Evolutionary conservation across 2,797 vertebrate genomes (phyloP).

Genomic region (Streptopelia turtur): DNA sequence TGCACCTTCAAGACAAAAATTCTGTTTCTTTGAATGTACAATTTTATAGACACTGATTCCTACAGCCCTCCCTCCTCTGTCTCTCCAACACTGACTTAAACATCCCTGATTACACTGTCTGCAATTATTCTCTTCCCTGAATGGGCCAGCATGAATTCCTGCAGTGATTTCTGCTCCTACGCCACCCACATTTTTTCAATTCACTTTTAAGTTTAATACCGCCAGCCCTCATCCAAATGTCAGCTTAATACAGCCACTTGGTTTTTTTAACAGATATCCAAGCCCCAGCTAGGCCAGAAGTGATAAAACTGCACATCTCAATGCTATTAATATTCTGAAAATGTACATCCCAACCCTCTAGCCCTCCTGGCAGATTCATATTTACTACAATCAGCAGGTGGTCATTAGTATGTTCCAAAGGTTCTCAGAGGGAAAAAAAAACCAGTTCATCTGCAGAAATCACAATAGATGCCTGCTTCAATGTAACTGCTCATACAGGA

Average conservation of each 20-base stretch:
- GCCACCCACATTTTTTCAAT: background rate
- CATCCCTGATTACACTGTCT: background rate
- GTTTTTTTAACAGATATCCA: background rate
- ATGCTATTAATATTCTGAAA: background rate
- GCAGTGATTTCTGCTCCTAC: background rate
- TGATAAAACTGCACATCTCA: background rate
- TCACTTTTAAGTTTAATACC: background rate
- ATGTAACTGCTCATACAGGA: background rate
- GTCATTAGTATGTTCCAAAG: background rate
- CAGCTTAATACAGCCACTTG: background rate
- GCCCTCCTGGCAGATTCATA: background rate
- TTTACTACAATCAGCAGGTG: background rate
- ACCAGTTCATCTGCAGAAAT: background rate
- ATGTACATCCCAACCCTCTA: background rate
- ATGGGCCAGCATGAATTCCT: background rate
- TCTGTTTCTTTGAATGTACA: background rate
- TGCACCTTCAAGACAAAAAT: slow-evolving; percentile 84
- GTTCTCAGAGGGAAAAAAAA: background rate
- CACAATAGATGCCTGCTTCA: background rate
- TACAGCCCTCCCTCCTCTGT: background rate
- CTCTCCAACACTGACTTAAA: background rate
- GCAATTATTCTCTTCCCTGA: background rate
- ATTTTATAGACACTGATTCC: background rate
- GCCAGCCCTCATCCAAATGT: background rate
- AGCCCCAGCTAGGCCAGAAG: background rate